phyloP scores from a whole-genome alignment of 1,140 invertebrate genomes.

The Thalassaphorura encarpata region DNA sequence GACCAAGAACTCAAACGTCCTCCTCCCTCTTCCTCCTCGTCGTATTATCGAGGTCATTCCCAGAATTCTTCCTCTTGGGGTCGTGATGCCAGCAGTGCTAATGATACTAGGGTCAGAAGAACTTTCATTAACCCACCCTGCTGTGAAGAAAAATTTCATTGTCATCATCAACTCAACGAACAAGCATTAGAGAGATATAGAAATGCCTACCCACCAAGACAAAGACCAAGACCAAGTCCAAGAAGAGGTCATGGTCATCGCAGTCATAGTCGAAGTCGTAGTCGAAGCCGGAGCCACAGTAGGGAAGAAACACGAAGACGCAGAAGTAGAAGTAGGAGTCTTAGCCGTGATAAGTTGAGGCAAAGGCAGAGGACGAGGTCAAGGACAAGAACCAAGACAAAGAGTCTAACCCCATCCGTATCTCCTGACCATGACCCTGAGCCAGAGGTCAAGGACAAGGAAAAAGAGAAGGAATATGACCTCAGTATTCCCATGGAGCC shows the following conservation, averaged over 20 bases:
- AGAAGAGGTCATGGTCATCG: no score
- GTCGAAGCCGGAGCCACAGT: no score
- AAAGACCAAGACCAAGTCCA: no score
- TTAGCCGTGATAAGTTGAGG: no score
- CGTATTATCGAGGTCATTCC: background rate
- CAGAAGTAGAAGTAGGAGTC: no score
- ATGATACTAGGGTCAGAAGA: background rate
- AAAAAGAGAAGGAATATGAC: background rate
- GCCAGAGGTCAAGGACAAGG: background rate
- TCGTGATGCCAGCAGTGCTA: background rate
- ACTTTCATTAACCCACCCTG: background rate
- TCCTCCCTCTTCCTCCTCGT: background rate
- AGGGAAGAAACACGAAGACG: no score
- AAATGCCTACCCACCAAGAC: no score
- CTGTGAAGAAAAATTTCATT: no score
- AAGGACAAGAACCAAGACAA: background rate
- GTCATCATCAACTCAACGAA: no score
- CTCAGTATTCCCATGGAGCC: background rate
- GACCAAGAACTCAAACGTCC: background rate
- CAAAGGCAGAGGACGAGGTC: background rate
- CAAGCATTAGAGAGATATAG: no score
- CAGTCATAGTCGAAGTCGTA: no score
- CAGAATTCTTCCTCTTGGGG: background rate
- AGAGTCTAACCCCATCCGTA: background rate
- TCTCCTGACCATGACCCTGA: background rate